A percentile compares a stretch with the other conserved stretches of the same genome.
phyloP scores from a whole-genome alignment of 2,888 invertebrate species.

The Cheiracanthium punctorium region DNA sequence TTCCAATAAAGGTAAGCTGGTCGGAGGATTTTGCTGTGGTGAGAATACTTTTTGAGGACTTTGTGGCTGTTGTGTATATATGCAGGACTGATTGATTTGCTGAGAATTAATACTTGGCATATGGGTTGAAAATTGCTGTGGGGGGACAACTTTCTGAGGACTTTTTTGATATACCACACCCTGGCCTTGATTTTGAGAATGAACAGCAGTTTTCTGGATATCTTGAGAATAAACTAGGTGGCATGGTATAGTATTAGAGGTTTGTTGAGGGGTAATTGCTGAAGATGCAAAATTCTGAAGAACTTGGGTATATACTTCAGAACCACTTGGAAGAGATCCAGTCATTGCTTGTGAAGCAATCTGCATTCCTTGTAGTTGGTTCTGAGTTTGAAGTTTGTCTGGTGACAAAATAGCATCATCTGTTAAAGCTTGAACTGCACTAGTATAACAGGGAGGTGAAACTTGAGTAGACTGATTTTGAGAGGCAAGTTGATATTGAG shows the following conservation, averaged over 20 bases:
- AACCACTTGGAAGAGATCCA: conserved; percentile 9
- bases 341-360: conserved; percentile 21
- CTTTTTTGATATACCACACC: conserved; percentile 18
- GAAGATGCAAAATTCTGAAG: conserved; percentile 29
- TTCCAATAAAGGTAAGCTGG: conserved; percentile 14
- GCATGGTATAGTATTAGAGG: not conserved
- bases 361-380: conserved; percentile 17
- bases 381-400: conserved; percentile 36
- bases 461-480: conserved; percentile 37
- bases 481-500: conserved; percentile 42
- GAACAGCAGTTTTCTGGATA: conserved; percentile 6
- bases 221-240: conserved; percentile 23
- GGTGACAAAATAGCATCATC: conserved; percentile 30
- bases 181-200: not conserved
- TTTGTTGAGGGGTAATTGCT: not conserved
- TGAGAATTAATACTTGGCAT: conserved; percentile 17
- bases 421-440: conserved; percentile 22
- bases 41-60: conserved; percentile 33
- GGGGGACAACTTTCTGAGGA: conserved; percentile 29
- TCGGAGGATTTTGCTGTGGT: conserved; percentile 14
- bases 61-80: conserved; percentile 26
- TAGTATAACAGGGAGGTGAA: conserved; percentile 24
- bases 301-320: not conserved
- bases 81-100: not conserved
- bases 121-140: conserved; percentile 16